A percentile compares a stretch with the other conserved stretches of the same genome.
Evolutionary conservation across 2,113 vertebrate genomes (phyloP).

Genomic region (Dicaeum eximium): DNA sequence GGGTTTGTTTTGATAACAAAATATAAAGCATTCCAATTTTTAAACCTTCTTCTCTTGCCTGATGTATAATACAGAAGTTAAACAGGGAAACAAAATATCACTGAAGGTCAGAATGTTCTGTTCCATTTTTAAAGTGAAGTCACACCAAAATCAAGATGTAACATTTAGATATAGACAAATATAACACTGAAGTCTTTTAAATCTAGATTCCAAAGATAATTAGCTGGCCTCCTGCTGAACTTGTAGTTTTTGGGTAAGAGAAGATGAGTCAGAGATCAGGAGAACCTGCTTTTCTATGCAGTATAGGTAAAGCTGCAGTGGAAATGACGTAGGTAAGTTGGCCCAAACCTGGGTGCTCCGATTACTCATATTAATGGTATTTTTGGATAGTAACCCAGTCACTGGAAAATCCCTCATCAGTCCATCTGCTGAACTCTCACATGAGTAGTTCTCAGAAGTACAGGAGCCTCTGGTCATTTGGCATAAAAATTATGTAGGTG

Average conservation of each 20-base stretch:
- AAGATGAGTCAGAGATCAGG: background rate
- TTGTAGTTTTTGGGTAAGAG: background rate
- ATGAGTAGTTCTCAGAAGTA: background rate
- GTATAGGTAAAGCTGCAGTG: background rate
- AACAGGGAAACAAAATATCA: background rate
- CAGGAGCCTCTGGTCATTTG: background rate
- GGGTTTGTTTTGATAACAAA: background rate
- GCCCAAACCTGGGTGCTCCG: background rate
- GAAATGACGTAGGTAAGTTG: background rate
- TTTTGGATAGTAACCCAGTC: background rate
- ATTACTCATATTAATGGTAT: background rate
- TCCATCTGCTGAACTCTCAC: background rate
- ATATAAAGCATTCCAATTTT: background rate
- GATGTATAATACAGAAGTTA: background rate
- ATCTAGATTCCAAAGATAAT: background rate
- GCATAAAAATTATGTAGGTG: background rate
- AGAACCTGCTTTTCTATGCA: background rate
- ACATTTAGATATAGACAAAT: background rate
- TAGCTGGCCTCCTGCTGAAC: background rate
- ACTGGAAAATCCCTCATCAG: background rate
- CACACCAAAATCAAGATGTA: background rate
- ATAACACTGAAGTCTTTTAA: background rate
- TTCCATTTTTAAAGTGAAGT: background rate
- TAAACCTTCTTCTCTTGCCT: background rate
- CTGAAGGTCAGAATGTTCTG: background rate